Evolutionary conservation across 2,888 invertebrate species (phyloP), one percentile per base, ranked within the genome.

Genomic region (Sinelater perroti): DNA sequence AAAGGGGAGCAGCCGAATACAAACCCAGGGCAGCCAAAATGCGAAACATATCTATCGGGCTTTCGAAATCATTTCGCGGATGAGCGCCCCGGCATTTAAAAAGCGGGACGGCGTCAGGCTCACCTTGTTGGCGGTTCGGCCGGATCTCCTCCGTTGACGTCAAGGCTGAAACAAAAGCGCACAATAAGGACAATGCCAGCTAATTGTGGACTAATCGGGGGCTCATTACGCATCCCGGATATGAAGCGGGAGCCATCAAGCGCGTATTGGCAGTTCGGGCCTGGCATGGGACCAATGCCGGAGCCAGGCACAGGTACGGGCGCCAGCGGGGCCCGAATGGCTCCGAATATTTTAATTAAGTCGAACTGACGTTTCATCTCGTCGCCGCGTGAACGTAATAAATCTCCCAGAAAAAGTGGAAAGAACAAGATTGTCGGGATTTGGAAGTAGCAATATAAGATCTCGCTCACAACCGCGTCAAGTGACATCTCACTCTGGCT

Each of bases 121-220:
- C 65, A 74, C 73, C 71, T 68, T 59, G 69, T 72, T 56, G 61
- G 61, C 52, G 63, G 63, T 33, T 62, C 62, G 61, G 62, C 62
- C 52, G 63, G 64, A 54, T 72, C 69, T 60, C 62, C 66, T 56
- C 62, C 66, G 61, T 59, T 68, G 67, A 69, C 71, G 69, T 72
- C 72, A 67, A 69, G 72, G 59, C 73, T 74, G 70, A 46, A 73
- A 73, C 67, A 72, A 71, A 66, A 69, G 28, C 49, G 66, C 62
- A 65, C 66, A 65, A 69, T 70, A 56, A 70, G 64, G 59, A 67
- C 64, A 69, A 69, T 67, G 62, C 64, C 50, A 54, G 65, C 67
- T 68, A 70, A 68, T 67, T 65, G 63, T 36, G 56, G 45, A 65
- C 61, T 67, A 67, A 69, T 65, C 65, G 62, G 58, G 61, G 52